Percentiles rank a stretch among this genome's conserved stretches.
phyloP scores from a whole-genome alignment of 1,140 invertebrate species.

The Polypedilum pembai region DNA sequence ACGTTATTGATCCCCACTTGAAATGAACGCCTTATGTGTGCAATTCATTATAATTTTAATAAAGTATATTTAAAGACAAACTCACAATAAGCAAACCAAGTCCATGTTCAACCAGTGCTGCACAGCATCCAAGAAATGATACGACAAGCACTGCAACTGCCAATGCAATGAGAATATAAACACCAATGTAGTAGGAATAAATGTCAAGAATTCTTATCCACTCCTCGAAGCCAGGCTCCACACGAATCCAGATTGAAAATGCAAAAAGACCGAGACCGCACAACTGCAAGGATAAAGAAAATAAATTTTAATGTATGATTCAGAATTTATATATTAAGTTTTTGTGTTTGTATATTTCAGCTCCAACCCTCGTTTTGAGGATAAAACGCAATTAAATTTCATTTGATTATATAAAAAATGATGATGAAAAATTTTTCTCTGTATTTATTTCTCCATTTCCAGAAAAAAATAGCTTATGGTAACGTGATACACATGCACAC shows the following conservation, averaged over 20 bases:
- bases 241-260: conserved; percentile 67
- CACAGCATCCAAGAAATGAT: conserved; percentile 65
- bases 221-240: conserved; percentile 70
- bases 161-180: conserved; percentile 67
- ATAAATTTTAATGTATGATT: no score
- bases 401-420: conserved; percentile 17
- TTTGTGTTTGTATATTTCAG: no score
- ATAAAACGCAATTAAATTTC: conserved; percentile 29
- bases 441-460: no score
- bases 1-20: background rate
- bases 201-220: conserved; percentile 69
- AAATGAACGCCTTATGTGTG: background rate
- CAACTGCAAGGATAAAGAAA: conserved; percentile 51
- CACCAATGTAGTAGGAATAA: conserved; percentile 67
- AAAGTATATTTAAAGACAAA: conserved; percentile 32
- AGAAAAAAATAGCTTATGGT: no score
- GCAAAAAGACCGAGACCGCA: conserved; percentile 66
- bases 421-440: no score
- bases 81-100: conserved; percentile 55
- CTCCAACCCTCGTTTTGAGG: no score
- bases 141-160: conserved; percentile 63
- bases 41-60: background rate
- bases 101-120: conserved; percentile 59
- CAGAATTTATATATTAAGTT: background rate
- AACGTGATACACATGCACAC: no score